Conservation (phyloP, 2,888 invertebrate genomes). For the Myopa testacea region DNA sequence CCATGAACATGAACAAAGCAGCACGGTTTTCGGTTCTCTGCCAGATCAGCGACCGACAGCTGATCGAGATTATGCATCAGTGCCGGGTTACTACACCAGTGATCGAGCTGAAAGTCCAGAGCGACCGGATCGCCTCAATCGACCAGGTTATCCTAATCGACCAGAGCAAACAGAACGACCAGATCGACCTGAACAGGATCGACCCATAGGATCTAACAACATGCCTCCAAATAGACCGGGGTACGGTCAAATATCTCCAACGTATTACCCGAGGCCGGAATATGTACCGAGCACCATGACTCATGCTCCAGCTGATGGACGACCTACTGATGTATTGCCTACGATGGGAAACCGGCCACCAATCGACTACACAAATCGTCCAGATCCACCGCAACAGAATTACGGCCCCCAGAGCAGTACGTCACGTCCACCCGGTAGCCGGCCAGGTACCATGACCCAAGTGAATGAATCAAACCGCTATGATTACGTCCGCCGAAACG, state of each 20-base stretch:
- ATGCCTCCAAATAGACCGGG: conserved; percentile 42
- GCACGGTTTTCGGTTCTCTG: conserved; percentile 40
- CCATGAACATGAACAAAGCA: conserved; percentile 44
- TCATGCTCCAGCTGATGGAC: neutral
- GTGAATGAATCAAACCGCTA: conserved; percentile 48
- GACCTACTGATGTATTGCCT: conserved; percentile 1
- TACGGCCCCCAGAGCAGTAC: conserved; percentile 44
- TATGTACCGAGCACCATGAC: conserved; percentile 27
- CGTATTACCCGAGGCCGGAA: conserved; percentile 44
- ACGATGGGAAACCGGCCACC: conserved; percentile 40
- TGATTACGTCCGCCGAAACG: conserved; percentile 53
- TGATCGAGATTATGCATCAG: conserved; percentile 50
- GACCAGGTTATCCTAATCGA: neutral
- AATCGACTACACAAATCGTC: conserved; percentile 61
- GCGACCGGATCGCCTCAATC: neutral
- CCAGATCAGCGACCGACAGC: conserved; percentile 45
- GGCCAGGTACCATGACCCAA: conserved; percentile 38
- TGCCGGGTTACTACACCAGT: conserved; percentile 51
- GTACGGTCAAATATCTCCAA: conserved; percentile 50
- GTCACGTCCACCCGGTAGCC: conserved; percentile 51
- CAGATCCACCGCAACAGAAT: conserved; percentile 55
- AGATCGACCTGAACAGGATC: conserved; percentile 5
- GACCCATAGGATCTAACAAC: conserved; percentile 14
- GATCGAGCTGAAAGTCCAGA: conserved; percentile 38
- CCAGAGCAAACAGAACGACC: conserved; percentile 12